Base-by-base conservation (phyloP, 2,888 invertebrate species). In the Platycheirus albimanus region DNA sequence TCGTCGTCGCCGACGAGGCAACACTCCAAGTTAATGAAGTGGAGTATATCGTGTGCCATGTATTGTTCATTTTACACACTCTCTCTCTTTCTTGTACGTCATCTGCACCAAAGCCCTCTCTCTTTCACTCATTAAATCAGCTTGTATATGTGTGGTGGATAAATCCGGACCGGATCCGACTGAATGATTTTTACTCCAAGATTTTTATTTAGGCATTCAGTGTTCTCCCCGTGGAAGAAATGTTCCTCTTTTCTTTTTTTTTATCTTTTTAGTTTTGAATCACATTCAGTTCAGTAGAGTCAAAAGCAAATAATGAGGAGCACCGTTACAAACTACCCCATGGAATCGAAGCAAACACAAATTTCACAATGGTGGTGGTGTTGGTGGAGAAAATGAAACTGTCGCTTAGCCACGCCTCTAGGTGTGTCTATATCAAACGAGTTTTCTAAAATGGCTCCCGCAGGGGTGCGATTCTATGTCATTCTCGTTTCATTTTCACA, bases 21-120 rank as follows among this genome's bases (percentile, higher is more conserved):
- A 72, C 67, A 83, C 80, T 78, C 78, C 72, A 83, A 74, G 72
- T 83, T 83, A 83, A 83, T 83, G 78, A 83, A 83, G 78, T 83
- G 72, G 69, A 83, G 83, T 83, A 83, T 78, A 83, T 83, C 78
- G 78, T 77, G 78, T 77, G 45, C 49, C 56, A 78, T 83, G 78
- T 83, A 83, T 78, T 78, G 77, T 67, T 71, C 81, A 77, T 81
- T 71, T 49, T 54, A 43, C 24, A 36, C 56, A 2, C 28, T 33
- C 72, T 36, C 45, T 52, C 61, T 72, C 49, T 17, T 38, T 43
- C 47, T 58, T 8, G 3, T 13, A 8, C 47, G 1, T 54, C 20
- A 36, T 19, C 56, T 33, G 28, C 61, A 24, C 41, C 45, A n/a
- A 8, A 11, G 15, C 30, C n/a, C 45, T 66, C 17, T 52, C 47